Conservation (phyloP, 2,888 invertebrate genomes). For the Tenthredo scrophulariae region DNA sequence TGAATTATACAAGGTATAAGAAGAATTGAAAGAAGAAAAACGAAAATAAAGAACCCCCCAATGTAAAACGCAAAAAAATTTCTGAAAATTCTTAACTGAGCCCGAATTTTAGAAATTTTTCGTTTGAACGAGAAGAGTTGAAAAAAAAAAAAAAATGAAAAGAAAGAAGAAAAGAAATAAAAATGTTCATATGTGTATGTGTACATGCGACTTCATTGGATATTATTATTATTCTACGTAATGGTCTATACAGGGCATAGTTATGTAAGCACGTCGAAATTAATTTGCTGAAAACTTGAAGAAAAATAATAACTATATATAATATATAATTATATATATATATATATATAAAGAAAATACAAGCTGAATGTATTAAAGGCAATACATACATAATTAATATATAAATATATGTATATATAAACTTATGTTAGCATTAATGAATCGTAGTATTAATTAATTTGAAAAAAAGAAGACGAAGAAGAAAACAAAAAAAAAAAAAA, state of each 20-base stretch:
- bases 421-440: constrained; percentile 21
- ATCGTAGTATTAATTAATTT: constrained; percentile 38
- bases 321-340: not conserved
- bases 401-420: constrained; percentile 45
- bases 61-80: constrained; percentile 58
- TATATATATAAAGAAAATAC: constrained; percentile 12
- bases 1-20: constrained; percentile 27
- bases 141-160: constrained; percentile 1
- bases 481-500: constrained; percentile 32
- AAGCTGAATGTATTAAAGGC: constrained; percentile 48
- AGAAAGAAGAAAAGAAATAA: constrained; percentile 47
- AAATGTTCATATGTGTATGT: constrained; percentile 39
- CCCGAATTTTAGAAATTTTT: constrained; percentile 64
- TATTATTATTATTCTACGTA: constrained; percentile 67
- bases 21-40: not conserved
- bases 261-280: constrained; percentile 67
- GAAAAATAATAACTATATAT: not conserved
- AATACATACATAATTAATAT: constrained; percentile 39
- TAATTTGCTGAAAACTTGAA: constrained; percentile 63
- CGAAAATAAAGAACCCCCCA: not conserved
- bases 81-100: constrained; percentile 63
- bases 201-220: constrained; percentile 64
- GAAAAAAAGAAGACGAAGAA: constrained; percentile 1
- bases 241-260: constrained; percentile 78
- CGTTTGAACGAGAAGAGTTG: constrained; percentile 6